Conservation (phyloP, 92 coral and sea anemone species). For the Paramuricea clavata region DNA sequence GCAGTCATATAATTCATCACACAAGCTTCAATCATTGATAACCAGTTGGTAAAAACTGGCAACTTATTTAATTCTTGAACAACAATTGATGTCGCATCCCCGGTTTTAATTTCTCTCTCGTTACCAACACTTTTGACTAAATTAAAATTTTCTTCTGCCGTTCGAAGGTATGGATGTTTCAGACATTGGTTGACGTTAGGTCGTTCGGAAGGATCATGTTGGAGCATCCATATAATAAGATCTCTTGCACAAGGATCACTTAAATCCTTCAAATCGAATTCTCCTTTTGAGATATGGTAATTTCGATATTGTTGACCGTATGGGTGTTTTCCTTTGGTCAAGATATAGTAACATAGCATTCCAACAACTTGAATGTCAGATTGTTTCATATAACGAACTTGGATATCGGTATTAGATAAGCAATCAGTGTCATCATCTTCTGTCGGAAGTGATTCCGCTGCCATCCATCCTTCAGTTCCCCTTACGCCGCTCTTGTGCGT, state of each 20-base stretch:
- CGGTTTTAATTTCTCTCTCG: background rate
- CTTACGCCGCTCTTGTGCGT: background rate
- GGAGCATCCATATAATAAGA: background rate
- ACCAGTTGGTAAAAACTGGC: background rate
- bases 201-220: background rate
- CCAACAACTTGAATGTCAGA: background rate
- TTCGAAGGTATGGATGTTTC: background rate
- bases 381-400: background rate
- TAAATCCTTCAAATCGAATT: background rate
- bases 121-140: background rate
- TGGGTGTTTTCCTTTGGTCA: conserved; percentile 1
- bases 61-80: background rate
- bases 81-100: background rate
- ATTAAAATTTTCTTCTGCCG: background rate
- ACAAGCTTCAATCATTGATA: background rate
- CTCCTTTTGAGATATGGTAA: background rate
- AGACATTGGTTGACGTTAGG: background rate
- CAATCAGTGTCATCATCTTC: background rate
- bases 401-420: background rate
- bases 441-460: conserved; percentile 1
- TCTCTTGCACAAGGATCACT: background rate
- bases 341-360: background rate
- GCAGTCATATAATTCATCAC: background rate
- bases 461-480: background rate
- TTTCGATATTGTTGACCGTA: background rate